Evolutionary conservation across 2,797 vertebrate species (phyloP).

Genomic region (Chaetophractus vellerosus): DNA sequence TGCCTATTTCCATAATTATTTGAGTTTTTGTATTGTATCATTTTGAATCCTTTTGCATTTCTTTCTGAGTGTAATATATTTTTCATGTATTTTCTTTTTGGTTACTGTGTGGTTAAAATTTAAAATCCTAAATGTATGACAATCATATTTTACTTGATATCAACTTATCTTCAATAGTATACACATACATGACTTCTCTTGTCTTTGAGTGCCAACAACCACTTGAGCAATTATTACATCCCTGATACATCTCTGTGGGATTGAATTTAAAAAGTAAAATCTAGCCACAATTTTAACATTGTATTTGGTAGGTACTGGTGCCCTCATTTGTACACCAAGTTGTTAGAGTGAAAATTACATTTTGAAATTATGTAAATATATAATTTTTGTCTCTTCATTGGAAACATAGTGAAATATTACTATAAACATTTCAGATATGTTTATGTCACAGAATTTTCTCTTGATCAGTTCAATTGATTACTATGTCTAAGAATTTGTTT

Average conservation of each 20-base stretch:
- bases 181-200: no score
- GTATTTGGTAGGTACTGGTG: background rate
- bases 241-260: background rate
- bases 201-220: background rate
- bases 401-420: constrained; percentile 4
- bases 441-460: background rate
- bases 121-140: no score
- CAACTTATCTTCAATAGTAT: no score
- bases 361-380: background rate
- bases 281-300: background rate
- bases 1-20: no score
- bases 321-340: background rate
- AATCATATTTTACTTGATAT: no score
- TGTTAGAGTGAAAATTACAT: background rate
- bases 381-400: background rate
- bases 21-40: no score
- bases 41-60: no score
- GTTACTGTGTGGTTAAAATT: no score
- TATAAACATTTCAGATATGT: background rate
- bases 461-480: background rate
- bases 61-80: no score
- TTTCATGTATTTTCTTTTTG: no score
- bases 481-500: constrained; percentile 36
- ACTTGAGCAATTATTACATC: background rate
- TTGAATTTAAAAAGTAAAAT: constrained; percentile 19